Evolutionary conservation across 2,888 invertebrate genomes (phyloP).

Genomic region (Theretra japonica): DNA sequence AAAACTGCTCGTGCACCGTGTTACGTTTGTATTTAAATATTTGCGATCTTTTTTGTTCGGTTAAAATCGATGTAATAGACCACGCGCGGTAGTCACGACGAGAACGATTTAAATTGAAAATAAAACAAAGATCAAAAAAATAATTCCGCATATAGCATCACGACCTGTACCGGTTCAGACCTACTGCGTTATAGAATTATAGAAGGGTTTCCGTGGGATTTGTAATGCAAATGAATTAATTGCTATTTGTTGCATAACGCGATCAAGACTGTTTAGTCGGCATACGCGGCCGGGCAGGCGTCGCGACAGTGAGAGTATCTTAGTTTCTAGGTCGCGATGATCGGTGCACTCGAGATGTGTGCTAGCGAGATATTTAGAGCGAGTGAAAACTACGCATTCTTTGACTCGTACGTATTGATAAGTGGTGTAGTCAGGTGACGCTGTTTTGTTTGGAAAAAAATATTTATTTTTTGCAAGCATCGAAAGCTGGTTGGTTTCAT

Average conservation of each 20-base stretch:
- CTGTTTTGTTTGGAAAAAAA: background rate
- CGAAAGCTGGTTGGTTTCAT: too few relatives aligned
- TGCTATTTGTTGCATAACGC: conserved; percentile 47
- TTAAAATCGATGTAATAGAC: background rate
- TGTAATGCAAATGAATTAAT: conserved; percentile 33
- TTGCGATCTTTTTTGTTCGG: conserved; percentile 8
- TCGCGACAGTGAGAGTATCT: conserved; percentile 75
- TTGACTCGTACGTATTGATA: conserved; percentile 9
- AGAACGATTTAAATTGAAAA: background rate
- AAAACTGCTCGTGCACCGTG: conserved; percentile 32
- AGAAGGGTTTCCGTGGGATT: conserved; percentile 16
- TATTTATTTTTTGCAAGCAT: too few relatives aligned
- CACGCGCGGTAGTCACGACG: conserved; percentile 16
- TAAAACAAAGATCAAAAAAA: conserved; percentile 20
- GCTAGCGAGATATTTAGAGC: conserved; percentile 53
- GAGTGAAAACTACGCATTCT: conserved; percentile 59
- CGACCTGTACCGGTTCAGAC: conserved; percentile 1
- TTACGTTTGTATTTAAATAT: conserved; percentile 31
- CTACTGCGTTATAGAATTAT: background rate
- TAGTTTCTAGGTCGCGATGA: conserved; percentile 72
- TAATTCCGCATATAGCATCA: conserved; percentile 14
- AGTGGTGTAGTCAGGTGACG: background rate
- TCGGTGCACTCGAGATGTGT: conserved; percentile 41
- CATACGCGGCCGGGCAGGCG: conserved; percentile 24
- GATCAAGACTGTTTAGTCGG: conserved; percentile 34